phyloP scores from a whole-genome alignment of 2,113 vertebrate genomes.

The Alexandromys fortis region DNA sequence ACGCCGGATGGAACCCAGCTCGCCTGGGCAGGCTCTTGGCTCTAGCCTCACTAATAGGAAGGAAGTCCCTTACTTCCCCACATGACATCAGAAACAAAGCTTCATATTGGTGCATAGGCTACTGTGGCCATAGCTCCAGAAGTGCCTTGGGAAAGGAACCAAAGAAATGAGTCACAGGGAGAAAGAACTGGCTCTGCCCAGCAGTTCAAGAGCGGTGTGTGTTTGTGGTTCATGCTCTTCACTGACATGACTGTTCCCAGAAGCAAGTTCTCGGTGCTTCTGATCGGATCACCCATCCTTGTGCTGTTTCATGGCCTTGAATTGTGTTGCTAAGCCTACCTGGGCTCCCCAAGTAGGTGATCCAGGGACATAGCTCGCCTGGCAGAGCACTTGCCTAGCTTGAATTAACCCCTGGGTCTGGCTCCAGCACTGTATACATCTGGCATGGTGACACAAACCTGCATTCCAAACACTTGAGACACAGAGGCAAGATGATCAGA shows the following conservation, averaged over 20 bases:
- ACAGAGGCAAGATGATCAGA: neutral
- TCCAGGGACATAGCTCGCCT: neutral
- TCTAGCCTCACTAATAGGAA: rapidly evolving
- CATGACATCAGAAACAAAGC: neutral
- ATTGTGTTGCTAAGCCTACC: rapidly evolving
- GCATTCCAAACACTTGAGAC: neutral
- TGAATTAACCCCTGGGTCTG: neutral
- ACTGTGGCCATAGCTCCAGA: neutral
- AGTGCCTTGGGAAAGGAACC: neutral
- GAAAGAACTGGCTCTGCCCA: neutral
- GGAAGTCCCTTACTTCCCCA: neutral
- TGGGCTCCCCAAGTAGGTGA: neutral
- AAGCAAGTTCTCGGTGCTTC: neutral
- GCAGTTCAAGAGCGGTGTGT: rapidly evolving
- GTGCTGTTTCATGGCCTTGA: neutral
- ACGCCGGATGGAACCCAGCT: rapidly evolving
- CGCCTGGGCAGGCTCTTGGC: neutral
- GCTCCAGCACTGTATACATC: neutral
- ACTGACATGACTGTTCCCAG: neutral
- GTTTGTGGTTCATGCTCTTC: neutral
- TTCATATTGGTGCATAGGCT: too few species aligned
- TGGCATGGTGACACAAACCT: neutral
- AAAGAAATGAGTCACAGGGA: rapidly evolving
- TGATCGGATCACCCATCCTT: rapidly evolving
- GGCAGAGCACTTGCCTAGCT: neutral